These are phyloP conservation scores for Gonioctena quinquepunctata DNA, from an alignment of 1,140 invertebrate species.

Conservation along the genomic window DNA sequence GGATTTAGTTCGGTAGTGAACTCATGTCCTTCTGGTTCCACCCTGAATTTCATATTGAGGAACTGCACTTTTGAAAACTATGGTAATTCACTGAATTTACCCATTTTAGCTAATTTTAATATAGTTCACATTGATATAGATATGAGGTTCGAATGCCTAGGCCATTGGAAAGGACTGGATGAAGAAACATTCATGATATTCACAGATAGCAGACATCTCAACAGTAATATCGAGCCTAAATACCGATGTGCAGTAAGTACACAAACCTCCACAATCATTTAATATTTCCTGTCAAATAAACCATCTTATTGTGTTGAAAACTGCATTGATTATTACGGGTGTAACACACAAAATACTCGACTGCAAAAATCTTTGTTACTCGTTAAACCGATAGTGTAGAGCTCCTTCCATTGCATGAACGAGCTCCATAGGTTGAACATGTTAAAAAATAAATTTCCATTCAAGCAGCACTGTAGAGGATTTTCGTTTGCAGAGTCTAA, in stretches of 20 bases:
- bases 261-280: no score
- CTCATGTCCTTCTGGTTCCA: conserved; percentile 69
- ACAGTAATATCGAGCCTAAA: conserved; percentile 57
- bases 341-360: no score
- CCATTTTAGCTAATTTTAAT: background rate
- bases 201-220: conserved; percentile 60
- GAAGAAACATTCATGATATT: conserved; percentile 67
- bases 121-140: conserved; percentile 54
- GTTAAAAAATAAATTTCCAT: no score
- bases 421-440: no score
- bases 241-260: conserved; percentile 72
- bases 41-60: conserved; percentile 55
- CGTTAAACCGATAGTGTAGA: no score
- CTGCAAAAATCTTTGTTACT: no score
- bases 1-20: conserved; percentile 63
- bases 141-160: conserved; percentile 69
- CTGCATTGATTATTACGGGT: no score
- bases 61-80: conserved; percentile 33
- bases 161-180: conserved; percentile 66
- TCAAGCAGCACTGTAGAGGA: no score
- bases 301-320: no score
- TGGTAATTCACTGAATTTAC: conserved; percentile 15
- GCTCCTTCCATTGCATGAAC: no score
- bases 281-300: no score
- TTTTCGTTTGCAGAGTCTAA: no score